Percentiles rank a stretch among this genome's conserved stretches.
phyloP scores from a whole-genome alignment of 2,113 vertebrate species.

The Clarias gariepinus region DNA sequence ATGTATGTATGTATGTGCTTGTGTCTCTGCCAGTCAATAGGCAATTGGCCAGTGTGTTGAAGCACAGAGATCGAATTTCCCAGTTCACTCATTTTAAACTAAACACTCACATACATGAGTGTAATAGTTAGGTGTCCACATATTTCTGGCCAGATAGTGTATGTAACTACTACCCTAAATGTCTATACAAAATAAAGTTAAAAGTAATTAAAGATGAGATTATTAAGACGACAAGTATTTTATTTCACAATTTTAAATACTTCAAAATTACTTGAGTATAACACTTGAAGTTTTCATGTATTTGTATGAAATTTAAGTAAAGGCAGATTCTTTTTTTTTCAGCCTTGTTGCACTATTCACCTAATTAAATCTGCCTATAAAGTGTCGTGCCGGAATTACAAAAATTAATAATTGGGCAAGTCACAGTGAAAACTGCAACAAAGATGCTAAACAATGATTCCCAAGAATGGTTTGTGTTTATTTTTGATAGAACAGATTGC shows the following conservation, averaged over 20 bases:
- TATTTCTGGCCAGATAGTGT: no score
- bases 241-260: neutral
- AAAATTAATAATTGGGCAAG: neutral
- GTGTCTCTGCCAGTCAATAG: no score
- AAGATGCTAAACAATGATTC: neutral
- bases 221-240: neutral
- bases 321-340: neutral
- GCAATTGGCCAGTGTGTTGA: no score
- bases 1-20: no score
- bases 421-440: neutral
- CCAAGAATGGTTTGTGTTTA: constrained; percentile 8
- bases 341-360: neutral
- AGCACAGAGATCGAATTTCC: no score
- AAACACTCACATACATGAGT: no score
- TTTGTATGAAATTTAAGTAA: neutral
- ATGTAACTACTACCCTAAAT: no score
- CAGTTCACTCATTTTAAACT: no score
- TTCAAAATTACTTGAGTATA: neutral
- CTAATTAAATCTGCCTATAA: constrained; percentile 13
- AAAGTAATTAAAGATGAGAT: neutral
- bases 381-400: neutral
- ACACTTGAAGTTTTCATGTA: no score
- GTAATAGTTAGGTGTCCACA: no score
- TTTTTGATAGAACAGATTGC: neutral
- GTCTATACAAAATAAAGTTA: neutral